A percentile compares a stretch with the other conserved stretches of the same genome.
These are phyloP conservation scores for Nomada fabriciana DNA, from an alignment of 2,888 invertebrate species.

Conservation along the genomic window DNA sequence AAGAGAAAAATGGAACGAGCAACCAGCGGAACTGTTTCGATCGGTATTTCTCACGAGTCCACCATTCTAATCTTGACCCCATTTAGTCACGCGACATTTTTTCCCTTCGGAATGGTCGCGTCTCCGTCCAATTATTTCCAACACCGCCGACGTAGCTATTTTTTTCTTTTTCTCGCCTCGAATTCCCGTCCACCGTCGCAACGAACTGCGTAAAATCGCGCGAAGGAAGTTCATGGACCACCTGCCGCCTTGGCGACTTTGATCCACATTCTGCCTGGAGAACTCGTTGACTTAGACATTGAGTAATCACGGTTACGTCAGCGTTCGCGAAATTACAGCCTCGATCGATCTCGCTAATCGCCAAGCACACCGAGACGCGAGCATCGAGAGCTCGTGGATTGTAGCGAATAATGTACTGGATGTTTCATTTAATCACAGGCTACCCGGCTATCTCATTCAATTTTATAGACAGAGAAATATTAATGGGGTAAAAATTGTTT, in stretches of 20 bases:
- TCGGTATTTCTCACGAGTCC: constrained; percentile 13
- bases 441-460: no score
- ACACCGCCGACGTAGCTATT: constrained; percentile 30
- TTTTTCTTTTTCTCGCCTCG: constrained; percentile 5
- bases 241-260: constrained; percentile 55
- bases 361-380: constrained; percentile 1
- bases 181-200: constrained; percentile 11
- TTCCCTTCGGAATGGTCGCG: constrained; percentile 32
- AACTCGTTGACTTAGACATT: constrained; percentile 21
- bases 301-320: constrained; percentile 49
- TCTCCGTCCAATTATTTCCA: constrained; percentile 28
- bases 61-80: constrained; percentile 69
- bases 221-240: constrained; percentile 57
- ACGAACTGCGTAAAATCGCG: not conserved
- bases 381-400: not conserved
- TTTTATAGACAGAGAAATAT: no score
- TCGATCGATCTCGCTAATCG: constrained; percentile 55
- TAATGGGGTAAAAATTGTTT: no score
- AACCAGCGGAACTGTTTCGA: no score
- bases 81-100: constrained; percentile 71
- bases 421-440: no score
- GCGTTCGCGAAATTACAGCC: constrained; percentile 34
- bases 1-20: not conserved
- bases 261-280: constrained; percentile 45
- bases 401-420: no score